phyloP scores from a whole-genome alignment of 2,888 invertebrate species.

The Hymenopus coronatus region DNA sequence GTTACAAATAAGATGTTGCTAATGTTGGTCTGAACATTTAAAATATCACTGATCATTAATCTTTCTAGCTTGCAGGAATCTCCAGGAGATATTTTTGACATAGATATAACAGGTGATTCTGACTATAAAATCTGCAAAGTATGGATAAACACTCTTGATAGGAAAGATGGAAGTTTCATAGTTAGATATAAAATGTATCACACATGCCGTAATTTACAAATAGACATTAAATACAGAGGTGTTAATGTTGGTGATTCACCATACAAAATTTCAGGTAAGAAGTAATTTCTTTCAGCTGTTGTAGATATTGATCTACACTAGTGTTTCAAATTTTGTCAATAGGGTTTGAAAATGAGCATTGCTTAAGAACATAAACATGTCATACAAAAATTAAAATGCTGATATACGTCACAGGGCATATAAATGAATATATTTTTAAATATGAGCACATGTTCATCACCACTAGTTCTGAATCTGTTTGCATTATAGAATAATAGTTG shows the following conservation, averaged over 20 bases:
- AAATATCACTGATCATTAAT: background rate
- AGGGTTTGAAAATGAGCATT: too few relatives aligned
- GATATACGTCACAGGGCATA: too few relatives aligned
- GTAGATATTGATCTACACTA: too few relatives aligned
- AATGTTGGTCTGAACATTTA: background rate
- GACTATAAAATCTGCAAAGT: constrained; percentile 62
- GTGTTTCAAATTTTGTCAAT: too few relatives aligned
- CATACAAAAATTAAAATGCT: too few relatives aligned
- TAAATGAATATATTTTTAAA: too few relatives aligned
- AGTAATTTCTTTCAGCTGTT: too few relatives aligned
- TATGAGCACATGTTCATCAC: too few relatives aligned
- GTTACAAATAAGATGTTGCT: background rate
- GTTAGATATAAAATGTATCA: constrained; percentile 78
- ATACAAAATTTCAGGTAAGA: constrained; percentile 59
- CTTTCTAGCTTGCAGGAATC: constrained; percentile 55
- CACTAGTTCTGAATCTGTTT: too few relatives aligned
- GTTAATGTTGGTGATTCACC: constrained; percentile 64
- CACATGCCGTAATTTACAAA: constrained; percentile 67
- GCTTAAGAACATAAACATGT: too few relatives aligned
- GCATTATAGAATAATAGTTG: too few relatives aligned
- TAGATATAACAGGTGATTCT: constrained; percentile 57
- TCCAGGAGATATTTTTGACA: constrained; percentile 49
- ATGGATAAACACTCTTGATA: constrained; percentile 73
- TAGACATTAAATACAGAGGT: constrained; percentile 64
- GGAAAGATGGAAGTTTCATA: constrained; percentile 80